Evolutionary conservation across 1,140 invertebrate species (phyloP), one percentile per base, ranked within the genome.

Genomic region (Lethocerus indicus): DNA sequence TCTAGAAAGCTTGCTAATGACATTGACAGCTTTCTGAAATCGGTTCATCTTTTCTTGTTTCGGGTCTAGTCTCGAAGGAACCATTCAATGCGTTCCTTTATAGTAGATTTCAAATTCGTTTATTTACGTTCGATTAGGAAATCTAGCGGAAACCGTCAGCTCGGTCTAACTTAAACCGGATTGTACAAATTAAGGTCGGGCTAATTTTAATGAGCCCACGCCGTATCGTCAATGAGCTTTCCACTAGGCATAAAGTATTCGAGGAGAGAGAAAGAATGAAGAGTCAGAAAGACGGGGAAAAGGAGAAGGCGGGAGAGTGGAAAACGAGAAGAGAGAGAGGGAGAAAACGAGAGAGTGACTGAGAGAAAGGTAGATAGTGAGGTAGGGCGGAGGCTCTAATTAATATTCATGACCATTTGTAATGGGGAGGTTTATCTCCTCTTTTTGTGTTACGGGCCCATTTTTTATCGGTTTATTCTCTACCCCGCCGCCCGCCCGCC

Each of bases 371-470:
- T 14, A 21, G n/a, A 28, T n/a, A 21, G 25, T 9, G 39, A 7
- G 16, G 39, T 9, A 40, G 39, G 18, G 29, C n/a, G 32, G 28
- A 28, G 28, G 28, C 18, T 47, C 29, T 47, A 47, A 25, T 35
- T 47, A 47, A 47, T 47, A 47, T 47, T 47, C 45, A 47, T 47
- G 45, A 47, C 29, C 45, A 35, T 47, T 47, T 47, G 45, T 47
- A 47, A 47, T 47, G 45, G n/a, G n/a, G n/a, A n/a, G n/a, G 13
- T 47, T 47, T 47, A 47, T 47, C 45, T 47, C 27, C 45, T 32
- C 29, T 47, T 47, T 42, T 43, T 43, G 16, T 43, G 29, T 16
- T 47, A 21, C 14, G 32, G 45, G 27, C 18, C 45, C 27, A 47
- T 47, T 47, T 47, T 36, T 47, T 24, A 32, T 32, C 29, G 29